phyloP scores from a whole-genome alignment of 1,140 invertebrate species.

The Drosophila sechellia region DNA sequence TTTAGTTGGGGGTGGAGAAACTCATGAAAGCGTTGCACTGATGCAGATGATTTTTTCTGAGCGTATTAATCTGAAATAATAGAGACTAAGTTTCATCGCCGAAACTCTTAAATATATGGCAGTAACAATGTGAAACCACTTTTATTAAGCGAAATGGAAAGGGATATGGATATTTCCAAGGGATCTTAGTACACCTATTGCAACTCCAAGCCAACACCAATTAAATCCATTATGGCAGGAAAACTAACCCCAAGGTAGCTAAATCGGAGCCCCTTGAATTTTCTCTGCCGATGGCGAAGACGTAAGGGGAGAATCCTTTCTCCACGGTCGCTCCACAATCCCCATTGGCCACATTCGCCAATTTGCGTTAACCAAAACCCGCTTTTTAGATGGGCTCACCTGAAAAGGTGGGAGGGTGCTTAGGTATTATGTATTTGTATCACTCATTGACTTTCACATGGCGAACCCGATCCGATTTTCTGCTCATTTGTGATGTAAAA shows the following conservation, averaged over 20 bases:
- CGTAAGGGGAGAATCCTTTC: slow-evolving; percentile 11
- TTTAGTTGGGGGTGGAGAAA: too few species aligned
- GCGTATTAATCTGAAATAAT: neutral
- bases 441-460: slow-evolving; percentile 60
- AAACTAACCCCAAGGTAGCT: neutral
- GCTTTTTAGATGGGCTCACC: neutral
- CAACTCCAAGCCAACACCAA: neutral
- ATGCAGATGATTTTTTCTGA: too few species aligned
- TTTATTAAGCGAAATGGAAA: too few species aligned
- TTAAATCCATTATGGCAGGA: neutral
- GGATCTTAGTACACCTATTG: too few species aligned
- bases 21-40: neutral
- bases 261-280: neutral
- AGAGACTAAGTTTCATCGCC: too few species aligned
- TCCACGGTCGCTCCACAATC: too few species aligned
- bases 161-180: too few species aligned
- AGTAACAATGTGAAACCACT: too few species aligned
- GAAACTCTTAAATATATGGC: too few species aligned
- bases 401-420: slow-evolving; percentile 20
- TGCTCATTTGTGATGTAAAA: slow-evolving; percentile 64
- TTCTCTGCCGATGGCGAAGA: neutral
- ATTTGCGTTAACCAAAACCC: slow-evolving; percentile 27
- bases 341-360: slow-evolving; percentile 21
- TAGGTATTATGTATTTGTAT: slow-evolving; percentile 44
- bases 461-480: slow-evolving; percentile 46